Conservation (phyloP, 2,113 vertebrate species). For the Dasypus novemcinctus region DNA sequence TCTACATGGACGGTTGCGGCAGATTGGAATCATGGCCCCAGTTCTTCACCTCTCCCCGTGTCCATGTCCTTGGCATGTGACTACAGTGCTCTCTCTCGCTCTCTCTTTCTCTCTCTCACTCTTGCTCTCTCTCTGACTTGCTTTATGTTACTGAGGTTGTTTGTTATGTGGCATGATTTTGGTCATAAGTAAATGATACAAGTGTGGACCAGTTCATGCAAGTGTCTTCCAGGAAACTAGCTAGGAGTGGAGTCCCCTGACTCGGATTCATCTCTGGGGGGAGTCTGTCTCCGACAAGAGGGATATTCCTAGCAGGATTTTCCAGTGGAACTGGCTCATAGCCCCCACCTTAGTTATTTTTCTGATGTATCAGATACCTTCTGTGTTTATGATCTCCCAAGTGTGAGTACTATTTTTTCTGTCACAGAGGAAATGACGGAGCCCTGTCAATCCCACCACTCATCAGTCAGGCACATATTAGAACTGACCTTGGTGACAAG, state of each 20-base stretch:
- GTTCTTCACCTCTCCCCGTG: not conserved
- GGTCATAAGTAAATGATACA: not conserved
- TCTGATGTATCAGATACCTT: not conserved
- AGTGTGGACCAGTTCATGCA: not conserved
- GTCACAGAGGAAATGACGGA: not conserved
- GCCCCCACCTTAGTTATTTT: not conserved
- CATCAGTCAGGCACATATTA: not conserved
- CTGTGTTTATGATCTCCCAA: not conserved
- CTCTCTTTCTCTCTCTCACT: too few relatives aligned
- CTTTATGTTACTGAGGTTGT: not conserved
- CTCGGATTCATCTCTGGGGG: not conserved
- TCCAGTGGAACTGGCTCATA: not conserved
- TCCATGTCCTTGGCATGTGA: not conserved
- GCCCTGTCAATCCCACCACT: not conserved
- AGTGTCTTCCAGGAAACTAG: not conserved
- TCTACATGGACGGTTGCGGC: rapidly evolving
- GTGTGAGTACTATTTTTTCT: not conserved
- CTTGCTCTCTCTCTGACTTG: not conserved
- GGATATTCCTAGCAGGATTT: not conserved
- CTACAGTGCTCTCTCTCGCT: not conserved
- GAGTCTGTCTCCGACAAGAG: not conserved
- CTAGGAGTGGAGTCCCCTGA: not conserved
- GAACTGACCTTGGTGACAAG: not conserved
- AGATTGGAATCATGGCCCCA: not conserved
- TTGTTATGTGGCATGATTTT: not conserved